phyloP scores from a whole-genome alignment of 2,888 invertebrate genomes.

The Carabus problematicus region DNA sequence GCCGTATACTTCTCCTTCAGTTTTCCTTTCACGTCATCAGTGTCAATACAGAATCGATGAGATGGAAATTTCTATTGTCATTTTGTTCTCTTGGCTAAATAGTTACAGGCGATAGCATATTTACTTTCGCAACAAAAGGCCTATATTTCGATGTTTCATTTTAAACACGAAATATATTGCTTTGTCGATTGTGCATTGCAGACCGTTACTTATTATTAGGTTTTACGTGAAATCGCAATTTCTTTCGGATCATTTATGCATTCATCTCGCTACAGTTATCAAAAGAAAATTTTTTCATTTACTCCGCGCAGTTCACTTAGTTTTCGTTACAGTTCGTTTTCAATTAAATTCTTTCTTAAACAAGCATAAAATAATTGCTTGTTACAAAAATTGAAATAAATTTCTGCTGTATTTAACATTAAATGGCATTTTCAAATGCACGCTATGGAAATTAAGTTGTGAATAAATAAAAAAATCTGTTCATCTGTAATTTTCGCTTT shows the following conservation, averaged over 20 bases:
- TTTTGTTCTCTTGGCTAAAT: slow-evolving; percentile 20
- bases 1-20: slow-evolving; percentile 1
- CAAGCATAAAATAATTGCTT: background rate
- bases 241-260: slow-evolving; percentile 17
- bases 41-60: slow-evolving; percentile 40
- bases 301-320: background rate
- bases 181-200: background rate
- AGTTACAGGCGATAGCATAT: background rate
- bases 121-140: too few species aligned
- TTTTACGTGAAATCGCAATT: slow-evolving; percentile 11
- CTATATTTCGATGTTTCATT: too few species aligned
- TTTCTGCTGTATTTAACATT: too few species aligned
- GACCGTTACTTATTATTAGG: slow-evolving; percentile 28
- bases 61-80: slow-evolving; percentile 41
- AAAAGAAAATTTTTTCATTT: slow-evolving; percentile 13
- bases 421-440: too few species aligned
- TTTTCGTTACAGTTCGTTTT: background rate
- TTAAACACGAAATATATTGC: too few species aligned
- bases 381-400: too few species aligned
- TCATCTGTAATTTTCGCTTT: too few species aligned
- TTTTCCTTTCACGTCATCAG: slow-evolving; percentile 30
- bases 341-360: background rate
- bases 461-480: too few species aligned
- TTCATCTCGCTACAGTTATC: slow-evolving; percentile 12
- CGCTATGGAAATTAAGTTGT: too few species aligned